These are phyloP conservation scores for Caloenas nicobarica DNA, from an alignment of 2,113 vertebrate species.

Conservation along the genomic window DNA sequence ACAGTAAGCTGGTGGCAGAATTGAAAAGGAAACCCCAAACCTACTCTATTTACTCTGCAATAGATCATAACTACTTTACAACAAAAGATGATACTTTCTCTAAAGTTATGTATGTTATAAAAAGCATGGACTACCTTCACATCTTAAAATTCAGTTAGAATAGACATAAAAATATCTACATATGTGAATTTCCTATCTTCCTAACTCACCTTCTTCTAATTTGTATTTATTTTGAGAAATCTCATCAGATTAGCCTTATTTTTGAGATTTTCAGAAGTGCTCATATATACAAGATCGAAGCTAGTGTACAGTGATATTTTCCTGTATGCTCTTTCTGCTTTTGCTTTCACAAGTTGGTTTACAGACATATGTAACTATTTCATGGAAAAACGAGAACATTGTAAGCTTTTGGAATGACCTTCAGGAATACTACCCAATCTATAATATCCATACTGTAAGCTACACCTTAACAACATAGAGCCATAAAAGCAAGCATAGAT, in stretches of 20 bases:
- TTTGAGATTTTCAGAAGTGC: neutral
- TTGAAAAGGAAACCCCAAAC: neutral
- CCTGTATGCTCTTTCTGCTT: neutral
- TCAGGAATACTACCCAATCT: neutral
- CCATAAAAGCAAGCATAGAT: neutral
- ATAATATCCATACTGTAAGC: neutral
- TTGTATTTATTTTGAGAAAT: neutral
- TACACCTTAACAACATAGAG: neutral
- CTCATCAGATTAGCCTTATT: neutral
- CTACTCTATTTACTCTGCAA: neutral
- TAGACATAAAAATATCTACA: neutral
- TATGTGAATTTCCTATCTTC: neutral
- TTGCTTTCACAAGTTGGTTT: neutral
- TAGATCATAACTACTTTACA: neutral
- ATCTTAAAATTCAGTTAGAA: neutral
- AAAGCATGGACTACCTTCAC: neutral
- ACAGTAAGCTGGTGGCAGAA: neutral
- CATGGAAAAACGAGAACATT: neutral
- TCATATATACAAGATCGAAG: neutral
- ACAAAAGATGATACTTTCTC: neutral
- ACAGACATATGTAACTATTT: neutral
- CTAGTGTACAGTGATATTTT: neutral
- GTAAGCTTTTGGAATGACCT: neutral
- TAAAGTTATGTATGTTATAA: neutral
- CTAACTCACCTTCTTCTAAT: neutral